Conservation (phyloP, 2,113 vertebrate species). For the Microtus richardsoni region DNA sequence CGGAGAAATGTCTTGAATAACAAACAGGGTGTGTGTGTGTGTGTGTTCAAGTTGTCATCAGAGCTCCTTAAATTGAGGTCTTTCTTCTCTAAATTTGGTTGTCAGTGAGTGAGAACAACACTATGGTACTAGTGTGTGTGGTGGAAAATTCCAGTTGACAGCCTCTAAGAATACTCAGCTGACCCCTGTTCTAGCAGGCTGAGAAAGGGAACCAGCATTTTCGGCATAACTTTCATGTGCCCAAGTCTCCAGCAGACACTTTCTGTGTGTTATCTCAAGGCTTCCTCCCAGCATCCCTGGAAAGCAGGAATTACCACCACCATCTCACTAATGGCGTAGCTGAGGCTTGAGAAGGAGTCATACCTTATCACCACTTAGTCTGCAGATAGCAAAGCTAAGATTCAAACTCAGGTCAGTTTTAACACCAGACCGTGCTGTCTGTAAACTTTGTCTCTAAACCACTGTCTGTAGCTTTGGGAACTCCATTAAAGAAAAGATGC, state of each 20-base stretch:
- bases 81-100: neutral
- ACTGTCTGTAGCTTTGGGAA: neutral
- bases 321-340: neutral
- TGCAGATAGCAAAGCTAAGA: constrained; percentile 34
- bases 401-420: constrained; percentile 30
- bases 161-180: neutral
- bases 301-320: neutral
- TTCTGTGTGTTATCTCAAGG: neutral
- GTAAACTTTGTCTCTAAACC: neutral
- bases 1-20: neutral
- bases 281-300: neutral
- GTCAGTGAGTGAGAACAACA: neutral
- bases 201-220: neutral
- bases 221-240: neutral
- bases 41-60: neutral
- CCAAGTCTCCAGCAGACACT: neutral
- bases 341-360: neutral
- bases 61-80: neutral
- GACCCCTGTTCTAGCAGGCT: neutral
- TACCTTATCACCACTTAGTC: neutral
- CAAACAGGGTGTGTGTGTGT: no score
- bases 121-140: neutral
- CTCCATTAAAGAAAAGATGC: neutral
- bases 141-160: neutral
- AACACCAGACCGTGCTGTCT: neutral